Evolutionary conservation across 2,113 vertebrate species (phyloP), one percentile per base, ranked within the genome.

Genomic region (Pedionomus torquatus): DNA sequence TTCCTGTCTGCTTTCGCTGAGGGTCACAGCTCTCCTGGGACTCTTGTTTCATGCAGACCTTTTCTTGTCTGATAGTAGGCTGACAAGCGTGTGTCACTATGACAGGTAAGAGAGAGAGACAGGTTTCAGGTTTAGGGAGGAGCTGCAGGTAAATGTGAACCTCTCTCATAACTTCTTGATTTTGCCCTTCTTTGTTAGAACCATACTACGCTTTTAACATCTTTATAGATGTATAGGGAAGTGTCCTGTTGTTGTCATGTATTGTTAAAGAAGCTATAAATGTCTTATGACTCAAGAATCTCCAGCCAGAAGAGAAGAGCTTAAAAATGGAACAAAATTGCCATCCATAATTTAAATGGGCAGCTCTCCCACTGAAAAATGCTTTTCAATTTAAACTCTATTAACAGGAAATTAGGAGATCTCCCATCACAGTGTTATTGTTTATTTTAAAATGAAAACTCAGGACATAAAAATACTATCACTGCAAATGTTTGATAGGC

Each of bases 381-480:
- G 85, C 13, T 86, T 95, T 97, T 90, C 93, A 92, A 92, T 96
- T 97, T 95, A 88, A 97, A 96, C 35, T 82, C 94, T 94, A 96
- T 94, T 97, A 97, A 88, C 90, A 91, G 81, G 81, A 96, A 97
- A 95, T 97, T 94, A 96, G 86, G 33, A 94, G 33, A 85, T 90
- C 54, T 92, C 90, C 78, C 80, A 94, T 93, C 60, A 94, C 48
- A 65, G 11, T 63, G n/a, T 49, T 95, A 93, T 79, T 96, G 69
- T 95, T 94, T 91, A 91, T 92, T 95, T 94, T 85, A 85, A 89
- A 95, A 96, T 74, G 57, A 97, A 96, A 95, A 80, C 48, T 85
- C 81, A 93, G 86, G 83, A 87, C 71, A 93, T 93, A 82, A 93
- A 96, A 95, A 92, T 83, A 75, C 75, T 80, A 96, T 70, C 64